Evolutionary conservation across 1,140 invertebrate genomes (phyloP), one percentile per base, ranked within the genome.

Genomic region (Ceratina japonica): DNA sequence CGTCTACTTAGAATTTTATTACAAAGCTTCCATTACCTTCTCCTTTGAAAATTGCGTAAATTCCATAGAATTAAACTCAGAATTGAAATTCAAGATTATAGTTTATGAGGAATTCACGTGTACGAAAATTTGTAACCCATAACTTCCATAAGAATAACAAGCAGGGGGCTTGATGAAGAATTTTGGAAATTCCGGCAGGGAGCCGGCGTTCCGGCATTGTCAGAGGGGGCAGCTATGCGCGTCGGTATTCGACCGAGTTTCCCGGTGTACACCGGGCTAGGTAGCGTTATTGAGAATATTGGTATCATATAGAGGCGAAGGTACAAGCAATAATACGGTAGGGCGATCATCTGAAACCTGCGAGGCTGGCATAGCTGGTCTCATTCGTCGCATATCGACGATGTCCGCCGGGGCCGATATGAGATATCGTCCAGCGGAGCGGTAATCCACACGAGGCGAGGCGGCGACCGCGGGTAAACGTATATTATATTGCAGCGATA

Each of bases 301-400:
- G 87, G 87, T 88, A 87, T 88, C 80, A 84, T 84, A 87, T 87
- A 82, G 75, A 75, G 69, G 77, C 24, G 68, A 66, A 76, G 79
- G 86, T 86, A 89, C 87, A 87, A 87, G 90, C 90, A 90, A 91
- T 91, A 91, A 87, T 90, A 91, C 88, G 71, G 85, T 68, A 80
- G 82, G 81, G 77, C 86, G 88, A 89, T 89, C 85, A 89, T 90
- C 90, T 87, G 85, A 86, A 87, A 84, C 81, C 76, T 72, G 86
- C 90, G 85, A 88, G 91, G 90, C 87, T 84, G 80, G 89, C 90
- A 87, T 90, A 87, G 87, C 87, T 79, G 79, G 80, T 86, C 88
- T 91, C 91, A 92, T 92, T 92, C 91, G 87, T 92, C 89, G 91
- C 91, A 92, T 92, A 91, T 92, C 91, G 91, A 90, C 87, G 88